Percentiles rank a stretch among this genome's conserved stretches.
phyloP scores from a whole-genome alignment of 2,113 vertebrate species.

The Embiotoca jacksoni region DNA sequence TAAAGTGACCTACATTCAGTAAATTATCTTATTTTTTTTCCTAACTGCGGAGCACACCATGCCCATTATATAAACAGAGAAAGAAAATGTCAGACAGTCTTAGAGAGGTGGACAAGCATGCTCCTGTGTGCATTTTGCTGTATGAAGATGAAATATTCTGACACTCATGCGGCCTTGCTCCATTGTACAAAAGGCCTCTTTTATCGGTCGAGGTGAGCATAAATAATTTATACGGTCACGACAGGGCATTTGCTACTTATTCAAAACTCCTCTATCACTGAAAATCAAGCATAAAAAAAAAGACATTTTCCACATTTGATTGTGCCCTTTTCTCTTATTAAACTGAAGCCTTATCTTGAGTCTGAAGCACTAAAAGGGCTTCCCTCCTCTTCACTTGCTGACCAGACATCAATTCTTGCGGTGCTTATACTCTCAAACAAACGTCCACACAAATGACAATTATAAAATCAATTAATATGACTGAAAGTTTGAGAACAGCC shows the following conservation, averaged over 20 bases:
- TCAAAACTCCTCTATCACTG: constrained; percentile 11
- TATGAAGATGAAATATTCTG: too few relatives aligned
- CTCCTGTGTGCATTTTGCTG: constrained; percentile 2
- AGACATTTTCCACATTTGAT: constrained; percentile 19
- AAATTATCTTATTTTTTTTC: constrained; percentile 2
- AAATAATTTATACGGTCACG: constrained; percentile 33
- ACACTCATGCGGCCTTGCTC: too few relatives aligned
- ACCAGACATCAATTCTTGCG: background rate
- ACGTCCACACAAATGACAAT: too few relatives aligned
- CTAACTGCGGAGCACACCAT: constrained; percentile 25
- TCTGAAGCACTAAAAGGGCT: background rate
- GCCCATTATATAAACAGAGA: constrained; percentile 26
- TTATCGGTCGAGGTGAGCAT: constrained; percentile 32
- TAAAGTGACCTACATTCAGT: constrained; percentile 35
- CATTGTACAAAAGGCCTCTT: background rate
- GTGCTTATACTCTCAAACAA: too few relatives aligned
- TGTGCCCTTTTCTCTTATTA: constrained; percentile 12
- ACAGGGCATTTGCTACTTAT: constrained; percentile 9
- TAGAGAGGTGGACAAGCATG: background rate
- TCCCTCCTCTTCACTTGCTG: background rate
- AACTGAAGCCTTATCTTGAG: constrained; percentile 8
- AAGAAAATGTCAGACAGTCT: constrained; percentile 28
- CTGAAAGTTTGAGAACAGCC: too few relatives aligned
- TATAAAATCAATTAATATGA: too few relatives aligned
- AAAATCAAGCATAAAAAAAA: constrained; percentile 18